A percentile compares a stretch with the other conserved stretches of the same genome.
Evolutionary conservation across 1,140 invertebrate genomes (phyloP).

Genomic region (Cepaea nemoralis): DNA sequence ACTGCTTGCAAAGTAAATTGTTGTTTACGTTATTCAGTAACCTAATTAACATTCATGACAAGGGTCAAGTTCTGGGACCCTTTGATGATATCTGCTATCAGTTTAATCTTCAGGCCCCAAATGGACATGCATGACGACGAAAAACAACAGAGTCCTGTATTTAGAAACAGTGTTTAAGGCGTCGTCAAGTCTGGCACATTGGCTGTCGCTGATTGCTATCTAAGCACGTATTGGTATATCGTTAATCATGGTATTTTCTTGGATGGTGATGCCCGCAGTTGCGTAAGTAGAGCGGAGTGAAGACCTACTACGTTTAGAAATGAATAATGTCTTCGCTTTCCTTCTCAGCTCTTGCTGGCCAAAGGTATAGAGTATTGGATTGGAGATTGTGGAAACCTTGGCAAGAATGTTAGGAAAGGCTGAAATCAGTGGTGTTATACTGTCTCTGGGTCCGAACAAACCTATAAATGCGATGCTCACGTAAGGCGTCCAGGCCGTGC

Average conservation of each 20-base stretch:
- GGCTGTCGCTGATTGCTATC: no score
- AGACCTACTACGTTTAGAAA: background rate
- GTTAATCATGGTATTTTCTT: background rate
- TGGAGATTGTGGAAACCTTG: conserved; percentile 84
- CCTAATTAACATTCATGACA: no score
- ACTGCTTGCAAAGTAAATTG: no score
- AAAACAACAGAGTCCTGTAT: no score
- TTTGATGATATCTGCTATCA: no score
- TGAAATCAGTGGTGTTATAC: conserved; percentile 77
- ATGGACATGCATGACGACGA: no score
- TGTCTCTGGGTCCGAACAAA: conserved; percentile 75
- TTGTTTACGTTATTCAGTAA: no score
- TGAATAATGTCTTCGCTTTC: conserved; percentile 25
- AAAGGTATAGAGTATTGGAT: conserved; percentile 84
- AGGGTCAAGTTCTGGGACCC: no score
- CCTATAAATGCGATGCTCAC: conserved; percentile 82
- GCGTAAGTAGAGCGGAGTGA: background rate
- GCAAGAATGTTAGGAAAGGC: conserved; percentile 81
- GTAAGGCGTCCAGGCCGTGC: conserved; percentile 53
- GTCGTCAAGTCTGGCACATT: no score
- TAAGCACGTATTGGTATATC: background rate
- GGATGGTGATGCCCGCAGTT: background rate
- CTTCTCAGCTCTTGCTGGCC: conserved; percentile 55
- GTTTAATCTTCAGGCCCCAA: no score
- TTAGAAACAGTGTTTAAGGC: no score